phyloP scores from a whole-genome alignment of 2,888 invertebrate genomes.

The Harpalus rufipes region DNA sequence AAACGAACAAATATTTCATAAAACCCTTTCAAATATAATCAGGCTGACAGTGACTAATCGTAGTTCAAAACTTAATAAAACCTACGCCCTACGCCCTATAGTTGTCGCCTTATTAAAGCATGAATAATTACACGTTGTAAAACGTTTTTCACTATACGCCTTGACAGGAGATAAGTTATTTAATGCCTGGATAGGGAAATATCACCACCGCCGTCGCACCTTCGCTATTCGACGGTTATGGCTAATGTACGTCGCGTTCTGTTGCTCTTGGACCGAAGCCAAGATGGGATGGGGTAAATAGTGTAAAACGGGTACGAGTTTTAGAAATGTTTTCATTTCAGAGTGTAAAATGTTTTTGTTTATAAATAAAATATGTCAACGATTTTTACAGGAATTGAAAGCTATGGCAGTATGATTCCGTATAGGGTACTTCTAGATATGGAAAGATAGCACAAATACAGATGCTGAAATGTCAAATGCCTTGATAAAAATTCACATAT shows the following conservation, averaged over 20 bases:
- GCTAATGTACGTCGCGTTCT: background rate
- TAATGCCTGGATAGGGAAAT: constrained; percentile 22
- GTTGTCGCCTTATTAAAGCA: constrained; percentile 28
- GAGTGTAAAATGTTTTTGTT: background rate
- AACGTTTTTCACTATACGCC: background rate
- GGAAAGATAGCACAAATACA: background rate
- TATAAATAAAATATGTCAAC: background rate
- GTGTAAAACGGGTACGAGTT: background rate
- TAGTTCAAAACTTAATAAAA: constrained; percentile 34
- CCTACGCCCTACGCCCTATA: constrained; percentile 1
- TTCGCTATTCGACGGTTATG: background rate
- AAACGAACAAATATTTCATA: background rate
- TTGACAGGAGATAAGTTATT: constrained; percentile 1
- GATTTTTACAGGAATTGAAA: background rate
- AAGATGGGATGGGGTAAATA: background rate
- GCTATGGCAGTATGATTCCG: background rate
- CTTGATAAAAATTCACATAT: no score
- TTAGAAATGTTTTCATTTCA: background rate
- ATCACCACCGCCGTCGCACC: background rate
- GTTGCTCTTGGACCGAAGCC: background rate
- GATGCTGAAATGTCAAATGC: no score
- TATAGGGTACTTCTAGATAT: background rate
- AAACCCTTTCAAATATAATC: constrained; percentile 1
- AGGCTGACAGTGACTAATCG: constrained; percentile 11
- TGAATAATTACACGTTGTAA: constrained; percentile 30